A percentile compares a stretch with the other conserved stretches of the same genome.
Evolutionary conservation across 2,797 vertebrate species (phyloP).

Genomic region (Sphenopsis melanotis): DNA sequence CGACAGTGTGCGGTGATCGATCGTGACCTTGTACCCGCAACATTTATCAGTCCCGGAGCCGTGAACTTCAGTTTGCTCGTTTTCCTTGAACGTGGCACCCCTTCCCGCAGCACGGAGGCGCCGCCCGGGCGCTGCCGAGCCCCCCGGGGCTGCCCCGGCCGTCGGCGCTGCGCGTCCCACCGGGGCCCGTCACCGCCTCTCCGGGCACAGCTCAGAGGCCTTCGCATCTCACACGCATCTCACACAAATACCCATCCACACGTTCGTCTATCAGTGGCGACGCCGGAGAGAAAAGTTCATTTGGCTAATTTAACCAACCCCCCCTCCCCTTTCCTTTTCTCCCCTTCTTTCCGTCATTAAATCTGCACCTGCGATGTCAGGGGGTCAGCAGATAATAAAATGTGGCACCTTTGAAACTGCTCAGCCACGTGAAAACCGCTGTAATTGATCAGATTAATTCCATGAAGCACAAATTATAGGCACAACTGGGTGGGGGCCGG

Average conservation of each 20-base stretch:
- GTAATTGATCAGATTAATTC: slow-evolving; percentile 82
- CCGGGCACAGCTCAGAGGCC: neutral
- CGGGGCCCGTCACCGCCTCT: neutral
- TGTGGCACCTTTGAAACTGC: slow-evolving; percentile 88
- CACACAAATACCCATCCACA: neutral
- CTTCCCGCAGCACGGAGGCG: neutral
- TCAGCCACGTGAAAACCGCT: slow-evolving; percentile 83
- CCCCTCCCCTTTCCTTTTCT: neutral
- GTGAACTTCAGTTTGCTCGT: slow-evolving; percentile 67
- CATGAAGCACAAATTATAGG: slow-evolving; percentile 65
- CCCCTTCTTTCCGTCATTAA: slow-evolving; percentile 66
- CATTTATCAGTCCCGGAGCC: slow-evolving; percentile 69
- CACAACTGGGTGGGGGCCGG: neutral
- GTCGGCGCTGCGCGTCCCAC: neutral
- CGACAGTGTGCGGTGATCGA: slow-evolving; percentile 82
- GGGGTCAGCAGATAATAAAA: slow-evolving; percentile 94
- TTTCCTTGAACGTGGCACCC: slow-evolving; percentile 65
- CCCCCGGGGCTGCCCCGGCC: neutral
- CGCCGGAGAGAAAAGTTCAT: slow-evolving; percentile 52
- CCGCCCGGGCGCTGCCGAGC: neutral
- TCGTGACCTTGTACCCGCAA: slow-evolving; percentile 80
- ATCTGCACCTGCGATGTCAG: slow-evolving; percentile 92
- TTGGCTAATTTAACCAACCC: slow-evolving; percentile 61
- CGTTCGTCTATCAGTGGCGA: neutral
- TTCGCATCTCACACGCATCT: neutral